Evolutionary conservation across 2,113 vertebrate genomes (phyloP).

Genomic region (Columba livia): DNA sequence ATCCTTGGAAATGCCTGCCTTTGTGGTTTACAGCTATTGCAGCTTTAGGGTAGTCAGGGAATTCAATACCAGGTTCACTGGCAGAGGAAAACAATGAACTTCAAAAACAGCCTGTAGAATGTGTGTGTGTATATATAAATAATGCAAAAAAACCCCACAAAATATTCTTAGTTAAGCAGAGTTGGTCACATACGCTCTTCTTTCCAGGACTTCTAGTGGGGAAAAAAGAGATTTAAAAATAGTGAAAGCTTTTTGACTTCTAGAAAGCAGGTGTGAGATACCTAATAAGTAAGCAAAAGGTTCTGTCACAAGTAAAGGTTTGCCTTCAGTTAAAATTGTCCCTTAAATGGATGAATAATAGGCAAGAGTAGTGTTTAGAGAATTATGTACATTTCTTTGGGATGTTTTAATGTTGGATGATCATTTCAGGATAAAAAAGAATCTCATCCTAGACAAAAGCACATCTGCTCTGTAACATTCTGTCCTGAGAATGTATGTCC

Average conservation of each 20-base stretch:
- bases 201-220: not conserved
- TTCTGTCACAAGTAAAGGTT: not conserved
- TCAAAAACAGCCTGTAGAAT: not conserved
- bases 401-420: conserved; percentile 3
- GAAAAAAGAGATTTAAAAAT: not conserved
- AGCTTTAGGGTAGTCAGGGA: not conserved
- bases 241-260: not conserved
- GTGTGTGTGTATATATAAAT: not conserved
- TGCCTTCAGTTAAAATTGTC: not conserved
- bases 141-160: not conserved
- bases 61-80: not conserved
- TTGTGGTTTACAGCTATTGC: not conserved
- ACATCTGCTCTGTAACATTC: not conserved
- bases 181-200: not conserved
- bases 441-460: not conserved
- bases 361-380: not conserved
- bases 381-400: not conserved
- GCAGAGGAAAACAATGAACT: not conserved
- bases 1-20: not conserved
- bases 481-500: not conserved
- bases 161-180: not conserved
- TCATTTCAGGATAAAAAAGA: not conserved
- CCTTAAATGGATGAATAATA: not conserved
- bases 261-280: rapidly evolving
- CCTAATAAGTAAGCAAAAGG: not conserved